Percentiles rank a stretch among this genome's conserved stretches.
These are phyloP conservation scores for Eupelmus urozonus DNA, from an alignment of 2,888 invertebrate species.

Conservation along the genomic window DNA sequence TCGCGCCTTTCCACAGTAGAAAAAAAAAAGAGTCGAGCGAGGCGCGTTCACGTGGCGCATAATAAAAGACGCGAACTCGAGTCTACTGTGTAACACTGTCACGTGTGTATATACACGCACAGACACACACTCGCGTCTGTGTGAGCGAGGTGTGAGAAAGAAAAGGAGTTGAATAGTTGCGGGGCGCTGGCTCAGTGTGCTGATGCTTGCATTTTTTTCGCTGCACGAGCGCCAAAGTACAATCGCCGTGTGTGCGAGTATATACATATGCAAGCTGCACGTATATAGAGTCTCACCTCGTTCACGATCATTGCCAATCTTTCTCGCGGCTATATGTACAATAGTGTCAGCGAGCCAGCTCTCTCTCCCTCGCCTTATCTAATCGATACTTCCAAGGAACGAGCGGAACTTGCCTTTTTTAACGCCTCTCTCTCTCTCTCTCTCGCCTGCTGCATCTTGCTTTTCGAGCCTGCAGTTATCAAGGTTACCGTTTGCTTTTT, in stretches of 20 bases:
- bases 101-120: background rate
- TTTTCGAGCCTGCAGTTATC: no score
- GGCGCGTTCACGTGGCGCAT: conserved; percentile 9
- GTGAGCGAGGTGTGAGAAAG: background rate
- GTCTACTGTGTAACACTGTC: background rate
- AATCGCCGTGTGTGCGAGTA: no score
- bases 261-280: no score
- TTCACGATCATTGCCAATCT: conserved; percentile 26
- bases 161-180: conserved; percentile 3
- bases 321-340: conserved; percentile 3
- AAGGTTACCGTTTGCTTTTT: no score
- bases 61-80: conserved; percentile 9
- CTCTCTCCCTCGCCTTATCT: conserved; percentile 41
- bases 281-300: background rate
- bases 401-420: conserved; percentile 26
- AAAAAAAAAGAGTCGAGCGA: conserved; percentile 1
- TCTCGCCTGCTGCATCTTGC: background rate
- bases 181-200: background rate
- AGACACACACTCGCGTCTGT: no score
- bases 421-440: no score
- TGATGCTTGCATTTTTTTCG: conserved; percentile 35
- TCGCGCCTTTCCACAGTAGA: background rate
- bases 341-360: conserved; percentile 51
- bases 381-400: conserved; percentile 52
- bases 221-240: background rate